Evolutionary conservation across 92 coral and sea anemone genomes (phyloP), one percentile per base, ranked within the genome.

Genomic region (Micromussa lordhowensis): DNA sequence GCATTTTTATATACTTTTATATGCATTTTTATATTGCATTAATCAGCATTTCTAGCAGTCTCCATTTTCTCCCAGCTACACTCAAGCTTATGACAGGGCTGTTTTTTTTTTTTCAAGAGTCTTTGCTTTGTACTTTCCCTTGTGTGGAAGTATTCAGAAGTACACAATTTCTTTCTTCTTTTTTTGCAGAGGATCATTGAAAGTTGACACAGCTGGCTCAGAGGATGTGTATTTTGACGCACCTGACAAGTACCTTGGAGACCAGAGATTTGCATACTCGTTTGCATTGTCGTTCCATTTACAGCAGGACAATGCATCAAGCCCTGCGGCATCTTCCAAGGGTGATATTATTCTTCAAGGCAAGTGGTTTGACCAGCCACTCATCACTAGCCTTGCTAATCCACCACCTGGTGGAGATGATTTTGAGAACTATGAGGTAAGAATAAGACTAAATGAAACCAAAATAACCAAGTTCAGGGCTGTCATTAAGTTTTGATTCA

Each of bases 321-420:
- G 82, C 53, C 94, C 94, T 19, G 89, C 63, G 2, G 57, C 85
- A 55, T 86, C 96, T 34, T 80, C 92, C 10, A 89, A 87, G 29
- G 99, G 98, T 53, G 99, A 96, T 69, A 98, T 97, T 55, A 94
- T 97, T 72, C 82, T 97, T 55, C 89, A 72, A 35, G 98, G 98
- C 79, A 94, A 70, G 70, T 93, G 92, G 91, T 95, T 95, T 86
- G 82, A 40, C 51, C 90, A 93, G 74, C 90, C 88, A 14, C 90
- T 95, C 80, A 96, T 94, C 40, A 77, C 94, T 44, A 91, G 94
- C 82, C 87, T 96, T 77, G 85, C 80, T 49, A 71, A 75, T 11
- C 83, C 90, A 26, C 99, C 98, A 3, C 66, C 89, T 21, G 66
- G 15, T 15, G 87, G 87, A 74, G 38, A 40, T 0, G 66, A 0